Base-by-base conservation (phyloP, 2,113 vertebrate species). In the Saguinus midas region DNA sequence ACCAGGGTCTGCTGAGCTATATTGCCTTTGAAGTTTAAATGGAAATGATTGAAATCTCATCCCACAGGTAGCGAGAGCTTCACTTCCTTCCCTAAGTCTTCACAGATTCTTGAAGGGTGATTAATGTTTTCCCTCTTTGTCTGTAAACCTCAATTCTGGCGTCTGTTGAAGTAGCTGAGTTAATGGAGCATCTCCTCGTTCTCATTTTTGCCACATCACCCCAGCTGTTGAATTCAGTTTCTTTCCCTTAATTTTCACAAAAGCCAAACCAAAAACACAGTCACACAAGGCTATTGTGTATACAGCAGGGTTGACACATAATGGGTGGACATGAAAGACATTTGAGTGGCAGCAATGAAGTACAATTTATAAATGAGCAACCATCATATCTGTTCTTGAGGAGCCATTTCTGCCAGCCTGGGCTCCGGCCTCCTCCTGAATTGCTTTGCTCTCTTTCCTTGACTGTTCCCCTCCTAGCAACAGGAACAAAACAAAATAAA, bases 351-450 rank as follows among this genome's bases (percentile, higher is more conserved):
- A 88, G 76, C 64, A 66, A 18, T 84, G 55, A 23, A 80, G 48
- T 68, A 43, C 61, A 76, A 91, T 82, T 93, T 85, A 82, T 75
- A 92, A 86, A 86, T 76, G 73, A 97, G 48, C 95, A 89, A 70
- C 25, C 17, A 4, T n/a, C 68, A 73, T 88, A 58, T n/a, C 90
- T 94, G 43, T 95, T 90, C 87, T 85, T 48, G 52, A 90, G 72
- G 57, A 95, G 52, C 57, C 40, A 68, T 87, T 85, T 73, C 52
- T 83, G 73, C 68, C 58, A 96, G 40, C 55, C 48, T 90, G 85
- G 80, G 43, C 64, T 83, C 21, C 70, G 76, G 18, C 21, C 35
- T 81, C 91, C 57, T 94, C 32, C 57, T 50, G 55, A 94, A 83
- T 70, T 78, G 6, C 32, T 96, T 93, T 87, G 43, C 70, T 70